Evolutionary conservation across 2,888 invertebrate genomes (phyloP).

Genomic region (Cantharis lateralis): DNA sequence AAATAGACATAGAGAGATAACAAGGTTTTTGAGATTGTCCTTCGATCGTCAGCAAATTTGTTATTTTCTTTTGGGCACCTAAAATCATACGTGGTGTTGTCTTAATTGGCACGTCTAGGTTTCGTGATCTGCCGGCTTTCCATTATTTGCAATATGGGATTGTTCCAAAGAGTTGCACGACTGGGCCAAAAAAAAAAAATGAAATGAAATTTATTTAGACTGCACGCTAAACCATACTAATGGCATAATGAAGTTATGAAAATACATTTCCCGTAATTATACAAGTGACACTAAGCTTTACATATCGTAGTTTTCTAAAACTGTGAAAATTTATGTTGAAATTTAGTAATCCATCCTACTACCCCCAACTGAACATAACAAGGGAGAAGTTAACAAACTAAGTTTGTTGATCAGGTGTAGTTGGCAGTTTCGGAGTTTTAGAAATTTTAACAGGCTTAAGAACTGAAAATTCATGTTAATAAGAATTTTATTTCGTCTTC

Average conservation of each 20-base stretch:
- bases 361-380: background rate
- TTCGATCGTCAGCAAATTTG: too few species aligned
- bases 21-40: too few species aligned
- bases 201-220: background rate
- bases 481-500: background rate
- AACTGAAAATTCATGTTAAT: background rate
- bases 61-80: too few species aligned
- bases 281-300: background rate
- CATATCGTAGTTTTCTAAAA: background rate
- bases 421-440: background rate
- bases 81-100: background rate
- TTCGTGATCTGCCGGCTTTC: too few species aligned
- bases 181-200: background rate
- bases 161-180: background rate
- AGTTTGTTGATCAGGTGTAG: background rate
- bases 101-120: background rate
- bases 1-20: too few species aligned
- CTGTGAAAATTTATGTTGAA: background rate
- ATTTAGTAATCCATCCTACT: background rate
- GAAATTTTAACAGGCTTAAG: background rate
- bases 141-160: background rate
- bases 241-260: background rate
- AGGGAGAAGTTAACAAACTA: background rate
- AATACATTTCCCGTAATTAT: background rate
- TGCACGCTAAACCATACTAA: background rate